These are phyloP conservation scores for Lithobates sylvaticus DNA, from an alignment of 2,797 vertebrate genomes.

Conservation along the genomic window DNA sequence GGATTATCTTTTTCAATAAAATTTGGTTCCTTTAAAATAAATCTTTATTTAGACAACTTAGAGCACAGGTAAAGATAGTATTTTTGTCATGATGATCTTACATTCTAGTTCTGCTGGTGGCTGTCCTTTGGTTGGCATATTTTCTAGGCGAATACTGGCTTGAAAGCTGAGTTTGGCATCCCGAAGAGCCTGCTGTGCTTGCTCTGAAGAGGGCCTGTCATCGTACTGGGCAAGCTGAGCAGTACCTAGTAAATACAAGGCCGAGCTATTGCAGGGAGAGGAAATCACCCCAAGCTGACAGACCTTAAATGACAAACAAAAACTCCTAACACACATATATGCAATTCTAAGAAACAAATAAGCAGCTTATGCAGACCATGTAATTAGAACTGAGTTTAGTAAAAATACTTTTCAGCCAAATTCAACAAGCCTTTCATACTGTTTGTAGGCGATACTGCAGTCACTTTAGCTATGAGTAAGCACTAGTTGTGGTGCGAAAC, in stretches of 20 bases:
- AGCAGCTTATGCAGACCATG: no score
- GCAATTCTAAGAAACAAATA: no score
- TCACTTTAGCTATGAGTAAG: no score
- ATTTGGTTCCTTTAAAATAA: no score
- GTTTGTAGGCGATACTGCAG: no score
- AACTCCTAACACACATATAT: background rate
- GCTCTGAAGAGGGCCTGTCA: conserved; percentile 64
- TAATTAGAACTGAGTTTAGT: no score
- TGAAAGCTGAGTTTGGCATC: conserved; percentile 74
- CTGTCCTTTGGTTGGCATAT: conserved; percentile 65
- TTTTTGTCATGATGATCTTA: conserved; percentile 50
- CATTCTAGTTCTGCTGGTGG: conserved; percentile 71
- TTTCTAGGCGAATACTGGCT: conserved; percentile 76
- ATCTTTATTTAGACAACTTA: no score
- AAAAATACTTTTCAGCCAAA: no score
- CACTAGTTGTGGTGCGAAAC: no score
- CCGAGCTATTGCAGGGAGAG: conserved; percentile 67
- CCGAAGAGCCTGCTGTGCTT: conserved; percentile 59
- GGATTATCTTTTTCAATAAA: no score
- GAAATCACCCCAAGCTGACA: conserved; percentile 72
- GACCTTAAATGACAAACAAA: conserved; percentile 64
- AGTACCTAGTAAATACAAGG: conserved; percentile 72
- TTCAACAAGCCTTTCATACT: no score
- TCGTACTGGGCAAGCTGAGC: conserved; percentile 75
- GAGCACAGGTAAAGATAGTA: no score